Base-by-base conservation (phyloP, 2,113 vertebrate genomes). In the Platycercus adscitus region DNA sequence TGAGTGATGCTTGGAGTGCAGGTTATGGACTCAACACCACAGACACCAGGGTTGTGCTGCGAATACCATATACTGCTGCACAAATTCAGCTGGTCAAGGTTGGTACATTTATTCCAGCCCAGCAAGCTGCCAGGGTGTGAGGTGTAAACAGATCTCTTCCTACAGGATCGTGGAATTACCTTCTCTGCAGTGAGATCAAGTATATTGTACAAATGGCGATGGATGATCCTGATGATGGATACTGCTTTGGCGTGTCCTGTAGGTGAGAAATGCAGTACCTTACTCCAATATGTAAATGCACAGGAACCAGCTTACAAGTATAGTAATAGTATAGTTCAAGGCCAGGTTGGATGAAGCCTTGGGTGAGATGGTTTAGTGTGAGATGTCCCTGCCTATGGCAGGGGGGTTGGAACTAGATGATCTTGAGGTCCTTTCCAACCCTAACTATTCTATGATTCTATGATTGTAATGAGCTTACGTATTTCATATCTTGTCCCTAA, bases 101-200 rank as follows among this genome's bases (percentile, higher is more conserved):
- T 52, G 49, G 94, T 96, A 44, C 17, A 14, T 10, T 76, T 12
- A 5, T 49, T 35, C 33, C 52, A 17, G 11, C 26, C 33, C 46
- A 43, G 13, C 6, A 37, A 41, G 6, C 6, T 89, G 23, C 21
- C 14, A 35, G 44, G 13, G 8, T 31, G 18, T 17, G 64, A 47
- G 14, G 17, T 82, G 37, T 83, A 75, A 93, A 26, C 18, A 39
- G 26, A n/a, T 50, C 7, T 23, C 17, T 86, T 80, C 26, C 76
- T 75, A 52, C 68, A 99, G 98, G 97, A 98, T 76, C 97, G 89
- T 87, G 98, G 98, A 31, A 61, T 99, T 43, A 96, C 96, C 9
- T 98, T 99, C 97, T 97, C 97, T 63, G 49, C 98, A 12, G 84
- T 99, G 35, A 98, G 93, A 82, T 98, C 98, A 15, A 98, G 97